These are phyloP conservation scores for Andrena minutula DNA, from an alignment of 2,888 invertebrate species.

Conservation along the genomic window DNA sequence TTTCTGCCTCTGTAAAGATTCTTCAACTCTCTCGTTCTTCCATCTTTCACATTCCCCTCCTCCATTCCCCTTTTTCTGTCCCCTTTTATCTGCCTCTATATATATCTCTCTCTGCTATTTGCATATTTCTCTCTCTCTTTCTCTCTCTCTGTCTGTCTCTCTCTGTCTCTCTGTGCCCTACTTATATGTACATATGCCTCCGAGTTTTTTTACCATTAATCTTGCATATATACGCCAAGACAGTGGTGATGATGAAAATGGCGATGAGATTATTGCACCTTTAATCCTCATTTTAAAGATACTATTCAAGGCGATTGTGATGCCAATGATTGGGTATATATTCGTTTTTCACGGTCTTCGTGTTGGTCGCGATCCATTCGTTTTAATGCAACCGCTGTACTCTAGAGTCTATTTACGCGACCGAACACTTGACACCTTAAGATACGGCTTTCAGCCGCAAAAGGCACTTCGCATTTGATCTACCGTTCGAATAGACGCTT, in stretches of 20 bases:
- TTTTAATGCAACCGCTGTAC: background rate
- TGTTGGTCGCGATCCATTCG: constrained; percentile 9
- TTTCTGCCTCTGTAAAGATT: constrained; percentile 36
- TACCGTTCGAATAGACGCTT: background rate
- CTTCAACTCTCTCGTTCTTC: constrained; percentile 11
- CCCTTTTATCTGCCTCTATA: constrained; percentile 48
- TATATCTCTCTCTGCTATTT: constrained; percentile 58
- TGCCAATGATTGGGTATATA: constrained; percentile 72
- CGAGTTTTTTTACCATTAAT: constrained; percentile 63
- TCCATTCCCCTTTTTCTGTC: constrained; percentile 59
- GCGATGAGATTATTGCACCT: constrained; percentile 68
- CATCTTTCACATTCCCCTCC: constrained; percentile 27
- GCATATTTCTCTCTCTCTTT: constrained; percentile 50
- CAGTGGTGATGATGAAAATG: constrained; percentile 67
- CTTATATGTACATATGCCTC: constrained; percentile 58
- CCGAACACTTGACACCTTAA: background rate
- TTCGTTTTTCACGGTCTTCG: constrained; percentile 76
- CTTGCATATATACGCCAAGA: constrained; percentile 72
- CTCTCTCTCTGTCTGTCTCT: constrained; percentile 59
- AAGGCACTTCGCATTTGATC: background rate
- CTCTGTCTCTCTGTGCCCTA: constrained; percentile 63
- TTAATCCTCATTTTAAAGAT: constrained; percentile 58
- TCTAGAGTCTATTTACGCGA: too few relatives aligned
- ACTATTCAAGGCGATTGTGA: constrained; percentile 63
- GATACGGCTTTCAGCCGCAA: too few relatives aligned